These are phyloP conservation scores for Melinopterus prodromus DNA, from an alignment of 2,888 invertebrate species.

Conservation along the genomic window DNA sequence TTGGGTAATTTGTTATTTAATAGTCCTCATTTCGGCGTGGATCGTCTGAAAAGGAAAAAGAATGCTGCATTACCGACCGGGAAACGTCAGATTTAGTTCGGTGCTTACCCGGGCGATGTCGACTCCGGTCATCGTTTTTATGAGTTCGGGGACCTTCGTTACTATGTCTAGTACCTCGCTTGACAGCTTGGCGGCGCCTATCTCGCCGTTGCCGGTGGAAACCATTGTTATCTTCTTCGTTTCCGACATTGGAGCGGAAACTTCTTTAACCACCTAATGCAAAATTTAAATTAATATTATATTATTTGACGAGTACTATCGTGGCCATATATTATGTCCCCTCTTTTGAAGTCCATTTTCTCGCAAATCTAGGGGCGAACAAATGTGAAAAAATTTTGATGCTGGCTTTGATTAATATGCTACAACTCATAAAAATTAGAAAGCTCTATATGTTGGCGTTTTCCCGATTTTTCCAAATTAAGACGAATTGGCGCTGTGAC, in stretches of 20 bases:
- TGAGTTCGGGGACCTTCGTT: conserved; percentile 85
- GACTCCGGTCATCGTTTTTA: conserved; percentile 87
- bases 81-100: neutral
- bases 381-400: too few relatives aligned
- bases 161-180: conserved; percentile 90
- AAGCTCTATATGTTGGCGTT: too few relatives aligned
- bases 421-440: too few relatives aligned
- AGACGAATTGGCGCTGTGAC: too few relatives aligned
- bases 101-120: conserved; percentile 78
- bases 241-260: conserved; percentile 89
- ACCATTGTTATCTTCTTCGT: conserved; percentile 94
- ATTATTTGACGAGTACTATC: neutral
- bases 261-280: conserved; percentile 86
- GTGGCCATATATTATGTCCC: too few relatives aligned
- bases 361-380: too few relatives aligned
- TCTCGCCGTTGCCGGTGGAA: conserved; percentile 83
- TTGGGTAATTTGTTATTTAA: neutral
- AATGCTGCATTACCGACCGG: neutral
- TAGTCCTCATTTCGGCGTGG: neutral
- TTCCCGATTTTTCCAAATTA: too few relatives aligned
- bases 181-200: conserved; percentile 90
- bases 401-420: too few relatives aligned
- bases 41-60: neutral
- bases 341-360: too few relatives aligned
- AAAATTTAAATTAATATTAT: neutral